Conservation (phyloP, 2,113 vertebrate genomes). For the Neolamprologus hecqui region DNA sequence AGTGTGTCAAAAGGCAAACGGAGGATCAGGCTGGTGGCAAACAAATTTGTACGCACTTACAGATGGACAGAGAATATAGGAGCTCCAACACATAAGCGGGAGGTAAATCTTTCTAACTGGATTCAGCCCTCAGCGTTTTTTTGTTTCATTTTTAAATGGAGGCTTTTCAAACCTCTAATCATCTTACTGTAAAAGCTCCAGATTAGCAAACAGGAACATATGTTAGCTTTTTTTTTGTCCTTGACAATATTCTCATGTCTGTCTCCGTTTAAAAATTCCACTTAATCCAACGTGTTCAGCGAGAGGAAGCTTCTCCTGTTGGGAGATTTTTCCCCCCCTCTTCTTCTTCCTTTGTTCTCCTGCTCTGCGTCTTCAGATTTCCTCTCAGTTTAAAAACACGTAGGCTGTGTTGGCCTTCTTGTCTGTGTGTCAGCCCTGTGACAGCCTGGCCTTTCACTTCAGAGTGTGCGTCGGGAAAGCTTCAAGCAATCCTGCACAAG, state of each 20-base stretch:
- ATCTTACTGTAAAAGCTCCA: constrained; percentile 60
- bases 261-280: background rate
- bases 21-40: background rate
- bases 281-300: background rate
- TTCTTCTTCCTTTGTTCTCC: background rate
- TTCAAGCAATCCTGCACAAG: background rate
- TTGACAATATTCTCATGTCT: background rate
- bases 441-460: background rate
- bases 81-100: rapidly evolving
- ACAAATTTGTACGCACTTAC: background rate
- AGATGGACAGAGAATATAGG: background rate
- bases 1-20: background rate
- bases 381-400: background rate
- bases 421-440: background rate
- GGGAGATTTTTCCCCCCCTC: rapidly evolving
- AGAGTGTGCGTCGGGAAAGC: background rate
- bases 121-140: background rate
- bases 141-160: constrained; percentile 15
- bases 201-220: constrained; percentile 59
- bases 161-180: constrained; percentile 54
- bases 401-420: background rate
- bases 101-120: background rate
- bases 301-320: background rate
- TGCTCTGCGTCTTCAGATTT: background rate
- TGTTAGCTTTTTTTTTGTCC: constrained; percentile 33